A percentile compares a stretch with the other conserved stretches of the same genome.
Conservation (phyloP, 1,140 invertebrate species). For the Arion vulgaris region DNA sequence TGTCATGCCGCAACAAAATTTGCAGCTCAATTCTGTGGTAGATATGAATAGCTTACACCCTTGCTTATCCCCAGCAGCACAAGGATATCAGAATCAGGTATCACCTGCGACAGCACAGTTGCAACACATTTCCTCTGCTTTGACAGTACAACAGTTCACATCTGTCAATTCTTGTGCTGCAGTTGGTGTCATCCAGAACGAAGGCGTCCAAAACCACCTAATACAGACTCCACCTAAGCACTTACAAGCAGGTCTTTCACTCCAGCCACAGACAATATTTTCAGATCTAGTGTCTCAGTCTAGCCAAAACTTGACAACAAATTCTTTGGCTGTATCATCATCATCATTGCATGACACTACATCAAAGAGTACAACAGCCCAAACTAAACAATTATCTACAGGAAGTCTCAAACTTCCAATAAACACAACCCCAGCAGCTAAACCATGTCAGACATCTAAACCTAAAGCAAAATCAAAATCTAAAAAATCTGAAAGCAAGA, state of each 20-base stretch:
- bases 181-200: slow-evolving; percentile 26
- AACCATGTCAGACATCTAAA: not conserved
- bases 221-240: slow-evolving; percentile 5
- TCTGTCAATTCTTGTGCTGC: not conserved
- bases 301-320: slow-evolving; percentile 8
- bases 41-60: slow-evolving; percentile 30
- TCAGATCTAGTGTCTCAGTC: not conserved
- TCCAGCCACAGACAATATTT: not conserved
- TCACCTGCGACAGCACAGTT: slow-evolving; percentile 14
- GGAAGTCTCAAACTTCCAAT: not conserved
- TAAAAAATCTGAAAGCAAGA: slow-evolving; percentile 37
- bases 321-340: not conserved
- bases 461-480: slow-evolving; percentile 35
- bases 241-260: not conserved
- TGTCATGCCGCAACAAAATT: slow-evolving; percentile 2
- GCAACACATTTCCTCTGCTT: slow-evolving; percentile 19
- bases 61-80: slow-evolving; percentile 26
- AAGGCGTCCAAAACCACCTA: not conserved
- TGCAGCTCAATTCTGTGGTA: slow-evolving; percentile 26
- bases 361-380: not conserved
- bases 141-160: slow-evolving; percentile 12
- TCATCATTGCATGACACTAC: not conserved
- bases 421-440: not conserved
- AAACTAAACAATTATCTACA: not conserved
- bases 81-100: slow-evolving; percentile 23